These are phyloP conservation scores for Beroe ovata DNA, from an alignment of 37 sponge, comb jelly and placozoan species.

Conservation along the genomic window DNA sequence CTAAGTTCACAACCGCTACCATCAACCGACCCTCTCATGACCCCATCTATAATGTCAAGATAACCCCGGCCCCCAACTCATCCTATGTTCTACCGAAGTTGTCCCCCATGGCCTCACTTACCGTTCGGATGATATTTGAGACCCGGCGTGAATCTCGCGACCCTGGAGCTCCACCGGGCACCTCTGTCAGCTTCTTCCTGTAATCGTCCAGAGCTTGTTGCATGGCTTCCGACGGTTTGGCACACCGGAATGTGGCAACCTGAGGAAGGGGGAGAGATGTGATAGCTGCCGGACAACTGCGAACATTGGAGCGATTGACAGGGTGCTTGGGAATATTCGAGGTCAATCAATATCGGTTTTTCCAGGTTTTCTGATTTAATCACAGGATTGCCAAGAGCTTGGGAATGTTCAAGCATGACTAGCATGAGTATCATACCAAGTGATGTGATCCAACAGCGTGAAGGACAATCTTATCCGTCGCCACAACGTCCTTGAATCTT, in stretches of 20 bases:
- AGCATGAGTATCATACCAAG: slow-evolving; percentile 62
- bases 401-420: not conserved
- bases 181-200: slow-evolving; percentile 32
- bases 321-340: no score
- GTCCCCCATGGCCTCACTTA: not conserved
- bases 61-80: no score
- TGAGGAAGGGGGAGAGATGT: no score
- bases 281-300: no score
- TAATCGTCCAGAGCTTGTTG: slow-evolving; percentile 59
- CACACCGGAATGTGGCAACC: slow-evolving; percentile 55
- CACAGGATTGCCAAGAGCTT: not conserved
- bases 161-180: slow-evolving; percentile 3
- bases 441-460: slow-evolving; percentile 68
- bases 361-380: not conserved
- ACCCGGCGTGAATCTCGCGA: not conserved
- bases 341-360: not conserved
- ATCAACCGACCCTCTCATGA: no score
- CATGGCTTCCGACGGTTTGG: slow-evolving; percentile 63
- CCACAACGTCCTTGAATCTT: slow-evolving; percentile 83
- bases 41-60: no score
- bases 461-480: slow-evolving; percentile 81
- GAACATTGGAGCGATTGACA: no score
- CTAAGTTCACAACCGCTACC: no score
- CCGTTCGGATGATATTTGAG: slow-evolving; percentile 25
- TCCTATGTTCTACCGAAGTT: no score